Conservation (phyloP, 2,797 vertebrate species). For the Lacerta bilineata region DNA sequence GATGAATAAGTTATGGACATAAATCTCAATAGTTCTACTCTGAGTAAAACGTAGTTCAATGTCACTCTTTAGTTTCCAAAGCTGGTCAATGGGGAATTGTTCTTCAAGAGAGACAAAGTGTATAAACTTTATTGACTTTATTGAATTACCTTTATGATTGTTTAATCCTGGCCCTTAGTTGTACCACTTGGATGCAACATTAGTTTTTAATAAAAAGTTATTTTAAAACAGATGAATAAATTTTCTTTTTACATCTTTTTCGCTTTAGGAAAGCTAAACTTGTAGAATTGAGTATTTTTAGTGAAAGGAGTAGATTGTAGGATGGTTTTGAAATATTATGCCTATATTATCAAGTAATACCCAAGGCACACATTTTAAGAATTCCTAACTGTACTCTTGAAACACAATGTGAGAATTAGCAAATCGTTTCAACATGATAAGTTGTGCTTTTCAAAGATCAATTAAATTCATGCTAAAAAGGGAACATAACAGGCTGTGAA, state of each 20-base stretch:
- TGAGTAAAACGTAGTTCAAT: too few species aligned
- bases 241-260: neutral
- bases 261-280: neutral
- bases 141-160: neutral
- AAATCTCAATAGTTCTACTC: too few species aligned
- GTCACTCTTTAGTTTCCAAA: neutral
- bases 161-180: neutral
- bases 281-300: slow-evolving; percentile 36
- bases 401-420: slow-evolving; percentile 3
- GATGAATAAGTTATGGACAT: too few species aligned
- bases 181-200: neutral
- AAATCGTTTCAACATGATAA: neutral
- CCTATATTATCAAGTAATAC: neutral
- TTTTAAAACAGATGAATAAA: neutral
- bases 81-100: neutral
- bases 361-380: slow-evolving; percentile 40
- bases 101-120: neutral
- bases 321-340: slow-evolving; percentile 23
- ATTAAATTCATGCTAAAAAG: slow-evolving; percentile 52
- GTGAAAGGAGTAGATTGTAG: slow-evolving; percentile 19
- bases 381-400: neutral
- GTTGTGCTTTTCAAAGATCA: slow-evolving; percentile 51
- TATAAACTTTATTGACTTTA: neutral
- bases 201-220: neutral
- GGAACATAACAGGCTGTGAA: slow-evolving; percentile 45